A percentile compares a stretch with the other conserved stretches of the same genome.
phyloP scores from a whole-genome alignment of 2,113 vertebrate genomes.

The Corydoras maculifer region DNA sequence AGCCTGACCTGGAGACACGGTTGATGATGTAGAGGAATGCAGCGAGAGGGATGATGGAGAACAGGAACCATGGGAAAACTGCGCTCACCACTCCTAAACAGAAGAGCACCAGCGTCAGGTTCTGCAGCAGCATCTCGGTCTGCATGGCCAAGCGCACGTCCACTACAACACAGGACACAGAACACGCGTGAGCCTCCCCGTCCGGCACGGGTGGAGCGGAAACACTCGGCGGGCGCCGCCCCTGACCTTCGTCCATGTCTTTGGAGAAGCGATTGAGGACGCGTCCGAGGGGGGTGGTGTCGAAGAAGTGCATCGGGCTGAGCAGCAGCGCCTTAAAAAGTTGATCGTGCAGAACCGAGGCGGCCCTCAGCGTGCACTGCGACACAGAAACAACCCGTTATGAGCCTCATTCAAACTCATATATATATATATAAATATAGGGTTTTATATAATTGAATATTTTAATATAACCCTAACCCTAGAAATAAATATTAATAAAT shows the following conservation, averaged over 20 bases:
- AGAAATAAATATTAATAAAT: too few species aligned
- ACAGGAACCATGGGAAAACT: constrained; percentile 75
- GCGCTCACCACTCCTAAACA: constrained; percentile 66
- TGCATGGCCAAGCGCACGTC: constrained; percentile 72
- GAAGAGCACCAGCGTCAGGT: constrained; percentile 70
- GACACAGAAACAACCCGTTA: constrained; percentile 27
- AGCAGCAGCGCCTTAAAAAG: constrained; percentile 65
- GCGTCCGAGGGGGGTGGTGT: constrained; percentile 74
- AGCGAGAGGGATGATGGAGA: constrained; percentile 67
- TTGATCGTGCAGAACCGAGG: constrained; percentile 69
- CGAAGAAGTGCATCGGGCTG: constrained; percentile 72
- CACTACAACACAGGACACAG: constrained; percentile 51
- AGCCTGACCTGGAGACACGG: constrained; percentile 67
- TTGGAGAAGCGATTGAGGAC: constrained; percentile 75
- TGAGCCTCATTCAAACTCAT: too few species aligned
- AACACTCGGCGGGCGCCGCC: constrained; percentile 18
- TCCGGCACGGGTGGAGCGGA: constrained; percentile 4
- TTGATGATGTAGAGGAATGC: constrained; percentile 66
- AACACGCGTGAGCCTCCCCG: neutral
- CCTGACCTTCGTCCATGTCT: constrained; percentile 77
- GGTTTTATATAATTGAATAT: too few species aligned
- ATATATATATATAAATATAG: too few species aligned
- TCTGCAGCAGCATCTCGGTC: constrained; percentile 73
- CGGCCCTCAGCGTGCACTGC: constrained; percentile 69
- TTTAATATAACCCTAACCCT: too few species aligned